Percentiles rank a stretch among this genome's conserved stretches.
Evolutionary conservation across 2,113 vertebrate genomes (phyloP).

Genomic region (Ceuthmochares aereus): DNA sequence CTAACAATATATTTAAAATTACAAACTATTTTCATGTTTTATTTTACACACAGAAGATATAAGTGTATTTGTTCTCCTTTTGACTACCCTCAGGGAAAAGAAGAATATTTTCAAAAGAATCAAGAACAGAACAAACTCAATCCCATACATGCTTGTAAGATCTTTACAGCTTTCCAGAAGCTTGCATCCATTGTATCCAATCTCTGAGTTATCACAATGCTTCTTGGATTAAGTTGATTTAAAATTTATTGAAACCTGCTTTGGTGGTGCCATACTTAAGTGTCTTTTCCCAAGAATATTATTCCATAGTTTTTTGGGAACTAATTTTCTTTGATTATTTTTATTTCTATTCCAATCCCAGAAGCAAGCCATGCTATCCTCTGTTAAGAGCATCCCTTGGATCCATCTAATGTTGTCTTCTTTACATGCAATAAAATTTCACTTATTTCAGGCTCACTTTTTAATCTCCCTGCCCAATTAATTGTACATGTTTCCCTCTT

Average conservation of each 20-base stretch:
- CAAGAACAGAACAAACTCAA: background rate
- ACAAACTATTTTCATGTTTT: background rate
- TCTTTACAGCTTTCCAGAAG: background rate
- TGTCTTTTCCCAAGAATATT: background rate
- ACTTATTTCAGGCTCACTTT: background rate
- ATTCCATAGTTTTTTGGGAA: background rate
- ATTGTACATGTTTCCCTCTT: background rate
- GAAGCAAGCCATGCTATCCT: background rate
- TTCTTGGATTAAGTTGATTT: conserved; percentile 38
- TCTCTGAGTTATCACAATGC: background rate
- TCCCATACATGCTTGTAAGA: background rate
- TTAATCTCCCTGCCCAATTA: background rate
- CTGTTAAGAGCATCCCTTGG: background rate
- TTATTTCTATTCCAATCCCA: background rate
- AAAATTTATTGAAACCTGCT: conserved; percentile 11
- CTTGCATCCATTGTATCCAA: background rate
- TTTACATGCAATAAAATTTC: background rate
- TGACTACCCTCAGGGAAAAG: background rate
- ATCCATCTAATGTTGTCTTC: background rate
- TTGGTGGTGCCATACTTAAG: background rate
- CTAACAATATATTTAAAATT: background rate
- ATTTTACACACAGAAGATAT: background rate
- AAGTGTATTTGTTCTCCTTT: background rate
- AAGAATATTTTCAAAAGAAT: background rate
- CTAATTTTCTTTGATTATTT: conserved; percentile 21